These are phyloP conservation scores for Eupithecia dodoneata DNA, from an alignment of 2,888 invertebrate species.

Conservation along the genomic window DNA sequence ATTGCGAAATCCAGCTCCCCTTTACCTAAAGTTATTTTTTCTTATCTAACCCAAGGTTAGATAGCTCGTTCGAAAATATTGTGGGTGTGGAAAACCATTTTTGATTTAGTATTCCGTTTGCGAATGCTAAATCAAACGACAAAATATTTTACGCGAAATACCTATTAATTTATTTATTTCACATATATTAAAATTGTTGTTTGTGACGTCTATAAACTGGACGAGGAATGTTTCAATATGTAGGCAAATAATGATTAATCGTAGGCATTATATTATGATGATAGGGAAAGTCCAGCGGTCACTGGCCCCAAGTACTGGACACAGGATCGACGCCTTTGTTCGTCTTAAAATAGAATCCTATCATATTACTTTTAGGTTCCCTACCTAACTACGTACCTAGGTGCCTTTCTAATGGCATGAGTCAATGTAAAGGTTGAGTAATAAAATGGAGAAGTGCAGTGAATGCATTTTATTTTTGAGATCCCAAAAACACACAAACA, in stretches of 20 bases:
- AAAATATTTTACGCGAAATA: too few relatives aligned
- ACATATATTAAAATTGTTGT: not conserved
- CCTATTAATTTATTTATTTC: too few relatives aligned
- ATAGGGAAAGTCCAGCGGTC: not conserved
- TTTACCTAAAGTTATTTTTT: too few relatives aligned
- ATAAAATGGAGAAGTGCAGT: slow-evolving; percentile 59
- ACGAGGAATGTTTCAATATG: not conserved
- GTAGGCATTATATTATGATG: not conserved
- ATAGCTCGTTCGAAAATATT: too few relatives aligned
- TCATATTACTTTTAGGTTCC: not conserved
- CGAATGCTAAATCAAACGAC: too few relatives aligned
- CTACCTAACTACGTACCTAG: not conserved
- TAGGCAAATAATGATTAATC: not conserved
- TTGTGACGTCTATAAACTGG: not conserved
- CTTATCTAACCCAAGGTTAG: too few relatives aligned
- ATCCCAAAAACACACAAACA: slow-evolving; percentile 84
- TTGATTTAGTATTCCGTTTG: too few relatives aligned
- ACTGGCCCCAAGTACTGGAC: not conserved
- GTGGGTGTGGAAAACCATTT: too few relatives aligned
- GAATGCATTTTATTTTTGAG: slow-evolving; percentile 82
- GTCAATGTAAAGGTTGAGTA: slow-evolving; percentile 24
- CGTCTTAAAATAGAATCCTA: not conserved
- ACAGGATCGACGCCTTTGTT: not conserved
- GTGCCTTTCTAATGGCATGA: not conserved
- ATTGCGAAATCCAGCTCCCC: too few relatives aligned